Base-by-base conservation (phyloP, 2,797 vertebrate species). In the Acomys russatus region DNA sequence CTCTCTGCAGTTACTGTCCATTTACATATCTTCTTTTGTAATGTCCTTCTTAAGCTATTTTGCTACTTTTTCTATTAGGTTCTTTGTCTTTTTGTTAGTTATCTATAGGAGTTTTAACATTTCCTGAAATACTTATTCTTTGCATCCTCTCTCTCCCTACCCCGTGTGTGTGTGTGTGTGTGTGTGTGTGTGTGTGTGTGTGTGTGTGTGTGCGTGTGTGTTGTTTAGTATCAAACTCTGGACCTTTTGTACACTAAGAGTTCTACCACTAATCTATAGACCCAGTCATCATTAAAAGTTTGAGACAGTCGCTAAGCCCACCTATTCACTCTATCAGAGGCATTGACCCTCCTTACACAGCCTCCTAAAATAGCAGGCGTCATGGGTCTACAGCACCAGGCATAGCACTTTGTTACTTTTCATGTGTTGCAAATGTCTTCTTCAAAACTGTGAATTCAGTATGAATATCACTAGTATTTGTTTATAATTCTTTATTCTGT, bases 391-490 rank as follows among this genome's bases (percentile, higher is more conserved):
- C 6, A 71, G 7, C 33, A 56, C 44, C n/a, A 68, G n/a, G 12
- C 15, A 71, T 35, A 28, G 25, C 14, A 38, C 23, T 76, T 89
- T 85, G 12, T 66, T 87, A 9, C 25, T 70, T 86, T 71, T 44
- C 9, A 88, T 51, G 44, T 63, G 28, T 86, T 71, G 14, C 23
- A 89, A 70, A 89, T 73, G 56, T 83, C 22, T 66, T 82, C 22
- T 90, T 44, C 22, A 76, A 94, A 64, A 86, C 56, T 94, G 33
- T 95, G n/a, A 61, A 88, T 73, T 87, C 85, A 59, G 25, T 89
- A 70, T 89, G 66, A 88, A 38, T 96, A 78, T 35, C 59, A 93
- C 70, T 91, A 91, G 91, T 93, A 89, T 44, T 93, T 76, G 25
- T 77, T 92, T 68, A 54, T 22, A 92, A 33, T 54, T 92, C 18